Percentiles rank a stretch among this genome's conserved stretches.
These are phyloP conservation scores for Gopherus evgoodei DNA, from an alignment of 2,113 vertebrate genomes.

Conservation along the genomic window DNA sequence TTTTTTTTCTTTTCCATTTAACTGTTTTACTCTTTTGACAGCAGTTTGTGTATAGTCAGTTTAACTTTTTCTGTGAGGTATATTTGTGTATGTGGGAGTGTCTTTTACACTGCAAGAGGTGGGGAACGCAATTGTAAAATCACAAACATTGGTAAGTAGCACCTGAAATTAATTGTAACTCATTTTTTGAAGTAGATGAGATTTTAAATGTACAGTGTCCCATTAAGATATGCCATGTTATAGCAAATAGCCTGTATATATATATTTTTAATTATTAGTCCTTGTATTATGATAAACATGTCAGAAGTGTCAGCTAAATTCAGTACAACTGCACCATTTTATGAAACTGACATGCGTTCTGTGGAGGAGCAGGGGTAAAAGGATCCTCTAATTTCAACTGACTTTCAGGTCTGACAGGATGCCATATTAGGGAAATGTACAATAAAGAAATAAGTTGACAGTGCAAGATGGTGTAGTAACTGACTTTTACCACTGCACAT, in stretches of 20 bases:
- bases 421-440: slow-evolving; percentile 2
- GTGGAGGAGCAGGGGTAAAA: not conserved
- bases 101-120: not conserved
- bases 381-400: slow-evolving; percentile 35
- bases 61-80: not conserved
- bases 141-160: not conserved
- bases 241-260: not conserved
- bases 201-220: not conserved
- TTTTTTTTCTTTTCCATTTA: not conserved
- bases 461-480: slow-evolving; percentile 65
- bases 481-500: slow-evolving; percentile 77
- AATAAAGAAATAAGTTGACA: slow-evolving; percentile 59
- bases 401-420: not conserved
- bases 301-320: not conserved
- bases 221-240: not conserved
- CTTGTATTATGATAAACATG: not conserved
- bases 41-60: not conserved
- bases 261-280: not conserved
- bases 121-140: not conserved
- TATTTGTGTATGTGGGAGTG: not conserved
- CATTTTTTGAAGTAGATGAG: not conserved
- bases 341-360: not conserved
- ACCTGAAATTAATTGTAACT: not conserved
- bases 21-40: not conserved
- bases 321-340: not conserved